A percentile compares a stretch with the other conserved stretches of the same genome.
phyloP scores from a whole-genome alignment of 1,140 invertebrate genomes.

The Pteromalus puparum region DNA sequence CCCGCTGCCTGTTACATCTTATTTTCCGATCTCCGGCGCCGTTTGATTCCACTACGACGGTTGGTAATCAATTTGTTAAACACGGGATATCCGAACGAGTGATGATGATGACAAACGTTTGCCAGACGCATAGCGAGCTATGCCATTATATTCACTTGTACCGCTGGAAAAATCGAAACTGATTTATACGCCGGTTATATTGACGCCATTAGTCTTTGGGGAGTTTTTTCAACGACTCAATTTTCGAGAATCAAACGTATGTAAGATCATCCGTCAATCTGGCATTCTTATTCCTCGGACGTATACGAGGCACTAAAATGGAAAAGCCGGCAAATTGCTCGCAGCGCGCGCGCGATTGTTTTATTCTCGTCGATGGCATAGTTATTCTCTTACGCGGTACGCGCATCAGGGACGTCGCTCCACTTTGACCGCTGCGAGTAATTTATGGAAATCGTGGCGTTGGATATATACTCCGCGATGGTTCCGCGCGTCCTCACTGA shows the following conservation, averaged over 20 bases:
- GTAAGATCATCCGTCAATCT: too few relatives aligned
- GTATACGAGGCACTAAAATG: neutral
- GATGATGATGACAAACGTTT: neutral
- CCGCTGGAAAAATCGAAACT: too few relatives aligned
- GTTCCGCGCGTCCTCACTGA: too few relatives aligned
- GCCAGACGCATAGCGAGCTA: too few relatives aligned
- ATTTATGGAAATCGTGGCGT: slow-evolving; percentile 14
- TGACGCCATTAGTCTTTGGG: neutral
- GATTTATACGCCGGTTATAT: too few relatives aligned
- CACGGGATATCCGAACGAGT: neutral
- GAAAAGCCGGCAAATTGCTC: slow-evolving; percentile 10
- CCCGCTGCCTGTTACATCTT: neutral
- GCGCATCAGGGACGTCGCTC: neutral
- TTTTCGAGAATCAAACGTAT: too few relatives aligned
- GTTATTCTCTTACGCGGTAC: neutral
- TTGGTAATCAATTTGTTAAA: neutral
- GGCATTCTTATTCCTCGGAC: neutral
- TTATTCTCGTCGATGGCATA: slow-evolving; percentile 27
- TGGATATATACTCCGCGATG: neutral
- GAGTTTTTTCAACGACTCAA: too few relatives aligned
- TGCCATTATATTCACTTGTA: too few relatives aligned
- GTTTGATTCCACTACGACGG: too few relatives aligned
- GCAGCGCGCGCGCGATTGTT: neutral
- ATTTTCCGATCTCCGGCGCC: neutral
- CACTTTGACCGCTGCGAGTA: neutral